A percentile compares a stretch with the other conserved stretches of the same genome.
These are phyloP conservation scores for Lanius collurio DNA, from an alignment of 2,113 vertebrate genomes.

Conservation along the genomic window DNA sequence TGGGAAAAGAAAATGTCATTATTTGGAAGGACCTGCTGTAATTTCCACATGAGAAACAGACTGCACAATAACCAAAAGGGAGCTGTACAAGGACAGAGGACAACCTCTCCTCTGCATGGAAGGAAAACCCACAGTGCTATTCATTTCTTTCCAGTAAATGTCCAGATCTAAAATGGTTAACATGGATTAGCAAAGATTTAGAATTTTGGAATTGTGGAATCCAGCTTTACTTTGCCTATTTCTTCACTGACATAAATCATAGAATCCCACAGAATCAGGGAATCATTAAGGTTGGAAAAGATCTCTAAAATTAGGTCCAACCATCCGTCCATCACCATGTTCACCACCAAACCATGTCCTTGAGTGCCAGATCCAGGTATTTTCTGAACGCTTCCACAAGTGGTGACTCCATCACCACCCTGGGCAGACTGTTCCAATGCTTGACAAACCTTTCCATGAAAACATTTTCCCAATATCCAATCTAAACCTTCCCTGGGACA, in stretches of 20 bases:
- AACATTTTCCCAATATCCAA: neutral
- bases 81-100: neutral
- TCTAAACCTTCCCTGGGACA: neutral
- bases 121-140: neutral
- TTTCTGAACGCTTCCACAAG: neutral
- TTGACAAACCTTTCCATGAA: neutral
- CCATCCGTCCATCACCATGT: neutral
- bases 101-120: fast-evolving
- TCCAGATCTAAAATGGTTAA: neutral
- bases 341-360: neutral
- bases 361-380: fast-evolving
- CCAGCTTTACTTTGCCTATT: neutral
- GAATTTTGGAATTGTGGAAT: neutral
- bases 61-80: neutral
- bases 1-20: neutral
- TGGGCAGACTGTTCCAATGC: neutral
- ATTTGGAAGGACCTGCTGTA: neutral
- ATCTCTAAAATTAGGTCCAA: neutral
- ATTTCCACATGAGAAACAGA: neutral
- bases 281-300: neutral
- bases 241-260: neutral
- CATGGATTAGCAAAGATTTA: fast-evolving
- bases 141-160: neutral
- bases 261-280: neutral
- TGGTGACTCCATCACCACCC: neutral